Conservation (phyloP, 2,888 invertebrate genomes). For the Norana najaformis region DNA sequence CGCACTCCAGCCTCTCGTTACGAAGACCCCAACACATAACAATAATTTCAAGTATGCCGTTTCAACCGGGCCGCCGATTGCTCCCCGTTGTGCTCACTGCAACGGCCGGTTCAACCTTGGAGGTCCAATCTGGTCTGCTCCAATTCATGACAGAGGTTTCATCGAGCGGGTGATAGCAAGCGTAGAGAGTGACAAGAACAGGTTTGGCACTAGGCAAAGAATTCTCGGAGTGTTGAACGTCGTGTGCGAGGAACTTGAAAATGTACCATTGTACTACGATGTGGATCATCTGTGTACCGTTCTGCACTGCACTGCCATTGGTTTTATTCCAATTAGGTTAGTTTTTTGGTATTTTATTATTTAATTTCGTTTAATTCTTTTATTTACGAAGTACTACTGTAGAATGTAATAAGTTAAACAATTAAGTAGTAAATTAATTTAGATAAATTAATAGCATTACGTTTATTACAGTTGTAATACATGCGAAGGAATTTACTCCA, state of each 20-base stretch:
- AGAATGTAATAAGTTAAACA: too few species aligned
- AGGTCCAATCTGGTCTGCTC: conserved; percentile 91
- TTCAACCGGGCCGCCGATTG: conserved; percentile 74
- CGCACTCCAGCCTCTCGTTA: conserved; percentile 77
- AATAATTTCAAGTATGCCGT: conserved; percentile 69
- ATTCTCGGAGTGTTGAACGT: conserved; percentile 69
- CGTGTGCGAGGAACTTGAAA: conserved; percentile 75
- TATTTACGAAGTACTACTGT: too few species aligned
- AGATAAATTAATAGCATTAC: too few species aligned
- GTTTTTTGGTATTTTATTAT: too few species aligned
- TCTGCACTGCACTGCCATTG: conserved; percentile 67
- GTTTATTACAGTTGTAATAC: too few species aligned
- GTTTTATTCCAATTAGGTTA: conserved; percentile 68
- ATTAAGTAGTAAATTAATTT: too few species aligned
- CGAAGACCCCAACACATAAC: conserved; percentile 43
- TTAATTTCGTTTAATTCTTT: too few species aligned
- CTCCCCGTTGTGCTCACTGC: conserved; percentile 71
- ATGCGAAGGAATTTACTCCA: too few species aligned
- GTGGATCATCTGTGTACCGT: conserved; percentile 77
- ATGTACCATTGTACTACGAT: conserved; percentile 85
- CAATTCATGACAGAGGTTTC: conserved; percentile 80
- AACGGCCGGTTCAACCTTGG: conserved; percentile 71
- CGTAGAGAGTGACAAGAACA: conserved; percentile 55
- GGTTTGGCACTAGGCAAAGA: conserved; percentile 74
- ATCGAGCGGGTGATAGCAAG: conserved; percentile 70